These are phyloP conservation scores for Macaca fascicularis DNA, from an alignment of 2,113 vertebrate genomes.

Conservation along the genomic window T2T-MFA8v1.1 NC_088387.1:5761001-5761500, in stretches of 20 bases:
- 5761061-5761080: background rate
- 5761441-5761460: too few species aligned
- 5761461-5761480: too few species aligned
- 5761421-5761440: too few species aligned
- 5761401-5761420: background rate
- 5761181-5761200: conserved; percentile 28
- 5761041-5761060: background rate
- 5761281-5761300: background rate
- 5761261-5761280: conserved; percentile 11
- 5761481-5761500: background rate
- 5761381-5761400: background rate
- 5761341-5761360: too few species aligned
- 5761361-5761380: background rate
- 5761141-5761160: background rate
- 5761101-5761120: background rate
- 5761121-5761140: background rate
- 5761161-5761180: background rate
- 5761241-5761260: conserved; percentile 6
- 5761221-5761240: background rate
- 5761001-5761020: background rate
- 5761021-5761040: background rate
- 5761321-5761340: too few species aligned
- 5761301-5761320: too few species aligned
- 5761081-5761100: background rate
- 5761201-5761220: background rate